Conservation (phyloP, 2,797 vertebrate species). For the Pelochelys cantorii region DNA sequence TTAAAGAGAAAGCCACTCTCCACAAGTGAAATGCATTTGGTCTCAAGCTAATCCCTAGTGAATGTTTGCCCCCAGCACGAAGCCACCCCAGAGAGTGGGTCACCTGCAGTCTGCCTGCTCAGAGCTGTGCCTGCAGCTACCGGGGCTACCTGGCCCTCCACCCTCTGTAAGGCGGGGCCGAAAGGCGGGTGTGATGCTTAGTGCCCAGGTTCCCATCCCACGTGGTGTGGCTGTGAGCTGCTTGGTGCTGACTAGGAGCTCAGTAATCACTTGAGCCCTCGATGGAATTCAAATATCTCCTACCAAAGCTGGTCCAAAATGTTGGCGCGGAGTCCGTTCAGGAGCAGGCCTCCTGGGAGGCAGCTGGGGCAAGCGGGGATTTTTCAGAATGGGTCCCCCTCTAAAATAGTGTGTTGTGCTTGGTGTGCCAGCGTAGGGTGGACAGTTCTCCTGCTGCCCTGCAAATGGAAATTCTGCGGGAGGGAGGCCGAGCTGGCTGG, state of each 20-base stretch:
- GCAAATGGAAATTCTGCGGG: background rate
- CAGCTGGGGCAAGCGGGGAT: background rate
- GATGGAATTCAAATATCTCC: background rate
- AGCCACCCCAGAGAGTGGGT: too few species aligned
- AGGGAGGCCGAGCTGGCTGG: background rate
- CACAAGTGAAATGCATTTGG: background rate
- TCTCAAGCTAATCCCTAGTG: background rate
- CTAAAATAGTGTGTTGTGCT: background rate
- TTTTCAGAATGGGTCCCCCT: background rate
- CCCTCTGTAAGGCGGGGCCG: background rate
- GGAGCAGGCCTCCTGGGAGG: background rate
- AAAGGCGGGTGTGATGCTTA: background rate
- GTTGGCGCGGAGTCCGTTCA: background rate
- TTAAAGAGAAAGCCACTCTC: background rate
- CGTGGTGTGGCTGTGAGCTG: background rate
- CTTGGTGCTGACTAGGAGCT: background rate
- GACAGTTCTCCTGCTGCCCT: background rate
- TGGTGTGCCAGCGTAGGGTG: background rate
- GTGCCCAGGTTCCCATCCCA: background rate
- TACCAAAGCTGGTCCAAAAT: background rate
- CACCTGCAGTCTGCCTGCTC: background rate
- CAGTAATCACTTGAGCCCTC: background rate
- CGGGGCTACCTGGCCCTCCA: background rate
- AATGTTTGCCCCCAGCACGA: background rate
- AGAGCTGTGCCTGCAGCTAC: background rate